phyloP scores from a whole-genome alignment of 1,140 invertebrate genomes.

The Pemphigus obesinymphae region DNA sequence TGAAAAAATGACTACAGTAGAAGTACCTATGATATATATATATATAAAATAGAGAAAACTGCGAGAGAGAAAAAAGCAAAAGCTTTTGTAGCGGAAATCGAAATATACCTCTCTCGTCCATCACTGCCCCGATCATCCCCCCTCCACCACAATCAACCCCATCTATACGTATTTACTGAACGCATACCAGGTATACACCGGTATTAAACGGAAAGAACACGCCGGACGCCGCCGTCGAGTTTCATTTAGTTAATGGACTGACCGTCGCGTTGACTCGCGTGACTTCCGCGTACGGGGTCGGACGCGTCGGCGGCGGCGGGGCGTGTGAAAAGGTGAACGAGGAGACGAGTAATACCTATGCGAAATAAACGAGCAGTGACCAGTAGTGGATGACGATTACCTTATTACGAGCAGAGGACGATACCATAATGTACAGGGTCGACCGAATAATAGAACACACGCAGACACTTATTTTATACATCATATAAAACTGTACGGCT shows the following conservation, averaged over 20 bases:
- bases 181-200: neutral
- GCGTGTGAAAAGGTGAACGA: neutral
- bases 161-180: neutral
- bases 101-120: neutral
- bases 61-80: neutral
- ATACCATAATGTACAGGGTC: no score
- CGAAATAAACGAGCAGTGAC: no score
- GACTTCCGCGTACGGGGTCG: neutral
- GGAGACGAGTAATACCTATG: no score
- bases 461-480: no score
- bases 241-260: conserved; percentile 7
- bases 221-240: neutral
- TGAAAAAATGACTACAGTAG: neutral
- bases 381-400: no score
- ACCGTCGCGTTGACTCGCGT: neutral
- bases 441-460: no score
- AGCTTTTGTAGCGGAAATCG: neutral
- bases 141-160: neutral
- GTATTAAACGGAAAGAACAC: neutral
- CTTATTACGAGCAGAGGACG: no score
- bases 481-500: no score
- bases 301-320: neutral
- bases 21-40: no score
- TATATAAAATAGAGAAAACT: no score
- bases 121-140: neutral